Conservation (phyloP, 2,797 vertebrate genomes). For the Phalanger gymnotis region DNA sequence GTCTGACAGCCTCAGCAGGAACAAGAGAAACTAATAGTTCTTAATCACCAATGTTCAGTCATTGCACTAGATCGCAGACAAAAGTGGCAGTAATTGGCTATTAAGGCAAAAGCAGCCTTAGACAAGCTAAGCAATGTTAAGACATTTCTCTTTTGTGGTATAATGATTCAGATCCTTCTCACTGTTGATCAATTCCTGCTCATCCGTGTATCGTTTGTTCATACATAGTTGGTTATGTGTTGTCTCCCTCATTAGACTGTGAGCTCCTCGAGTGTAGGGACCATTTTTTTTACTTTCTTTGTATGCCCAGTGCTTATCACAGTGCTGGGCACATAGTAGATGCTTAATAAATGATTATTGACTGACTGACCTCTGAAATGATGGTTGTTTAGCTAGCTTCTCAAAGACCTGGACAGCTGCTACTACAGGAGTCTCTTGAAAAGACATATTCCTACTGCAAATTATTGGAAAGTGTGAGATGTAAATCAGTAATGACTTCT, state of each 20-base stretch:
- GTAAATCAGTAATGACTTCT: neutral
- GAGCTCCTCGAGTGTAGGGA: neutral
- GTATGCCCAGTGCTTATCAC: neutral
- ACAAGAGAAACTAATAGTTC: neutral
- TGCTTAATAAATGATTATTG: neutral
- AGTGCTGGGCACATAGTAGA: neutral
- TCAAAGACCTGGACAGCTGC: neutral
- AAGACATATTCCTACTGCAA: neutral
- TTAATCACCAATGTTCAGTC: slow-evolving; percentile 4
- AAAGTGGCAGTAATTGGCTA: slow-evolving; percentile 2
- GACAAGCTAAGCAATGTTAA: neutral
- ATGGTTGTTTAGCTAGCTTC: neutral
- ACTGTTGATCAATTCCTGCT: neutral
- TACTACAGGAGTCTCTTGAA: neutral
- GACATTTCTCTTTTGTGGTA: neutral
- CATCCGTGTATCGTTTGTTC: neutral
- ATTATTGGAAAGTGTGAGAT: slow-evolving; percentile 13
- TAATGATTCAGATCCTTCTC: neutral
- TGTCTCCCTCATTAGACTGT: neutral
- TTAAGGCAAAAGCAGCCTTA: slow-evolving; percentile 17
- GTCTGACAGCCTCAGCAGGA: neutral
- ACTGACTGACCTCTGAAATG: neutral
- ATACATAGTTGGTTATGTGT: neutral
- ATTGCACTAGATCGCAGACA: slow-evolving; percentile 9
- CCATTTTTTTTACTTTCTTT: neutral